These are phyloP conservation scores for Alosa alosa DNA, from an alignment of 2,113 vertebrate genomes.

Conservation along the genomic window DNA sequence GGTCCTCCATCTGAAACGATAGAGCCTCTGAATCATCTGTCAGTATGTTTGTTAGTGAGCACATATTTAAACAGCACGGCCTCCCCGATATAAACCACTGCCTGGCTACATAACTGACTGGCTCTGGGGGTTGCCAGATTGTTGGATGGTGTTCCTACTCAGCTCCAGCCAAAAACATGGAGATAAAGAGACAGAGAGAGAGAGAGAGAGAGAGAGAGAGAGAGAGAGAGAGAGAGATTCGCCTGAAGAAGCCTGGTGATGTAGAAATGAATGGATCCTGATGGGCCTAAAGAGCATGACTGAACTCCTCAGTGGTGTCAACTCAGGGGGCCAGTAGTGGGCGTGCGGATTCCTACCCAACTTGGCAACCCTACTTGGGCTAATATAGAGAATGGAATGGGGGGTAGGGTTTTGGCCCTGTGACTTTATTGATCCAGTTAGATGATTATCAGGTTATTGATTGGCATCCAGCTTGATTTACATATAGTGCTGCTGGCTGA, in stretches of 20 bases:
- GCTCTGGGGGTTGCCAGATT: not conserved
- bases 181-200: not conserved
- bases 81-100: not conserved
- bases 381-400: too few relatives aligned
- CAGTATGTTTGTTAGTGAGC: too few relatives aligned
- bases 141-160: not conserved
- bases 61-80: too few relatives aligned
- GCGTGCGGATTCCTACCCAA: too few relatives aligned
- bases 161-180: not conserved
- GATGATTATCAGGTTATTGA: slow-evolving; percentile 57
- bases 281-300: not conserved
- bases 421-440: slow-evolving; percentile 49
- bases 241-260: too few relatives aligned
- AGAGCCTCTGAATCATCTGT: too few relatives aligned
- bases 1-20: not conserved
- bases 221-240: not conserved
- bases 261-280: not conserved
- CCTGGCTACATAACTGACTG: not conserved
- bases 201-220: not conserved
- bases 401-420: not conserved
- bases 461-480: slow-evolving; percentile 53
- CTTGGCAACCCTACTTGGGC: too few relatives aligned
- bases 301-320: not conserved
- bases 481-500: slow-evolving; percentile 46
- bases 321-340: too few relatives aligned